A percentile compares a stretch with the other conserved stretches of the same genome.
These are phyloP conservation scores for Pelecanus crispus DNA, from an alignment of 2,113 vertebrate species.

Conservation along the genomic window DNA sequence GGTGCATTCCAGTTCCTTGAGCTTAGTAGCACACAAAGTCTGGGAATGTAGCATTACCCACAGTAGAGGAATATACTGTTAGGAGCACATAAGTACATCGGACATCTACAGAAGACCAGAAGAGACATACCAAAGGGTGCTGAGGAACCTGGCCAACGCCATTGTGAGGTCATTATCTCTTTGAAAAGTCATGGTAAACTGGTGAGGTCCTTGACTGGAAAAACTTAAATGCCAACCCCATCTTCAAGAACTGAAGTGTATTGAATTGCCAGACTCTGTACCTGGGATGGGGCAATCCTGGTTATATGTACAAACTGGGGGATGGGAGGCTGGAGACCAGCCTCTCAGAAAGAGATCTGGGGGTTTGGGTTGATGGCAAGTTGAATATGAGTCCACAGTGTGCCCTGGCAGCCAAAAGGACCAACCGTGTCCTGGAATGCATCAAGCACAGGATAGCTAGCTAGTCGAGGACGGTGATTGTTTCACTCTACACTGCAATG, in stretches of 20 bases:
- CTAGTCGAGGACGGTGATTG: neutral
- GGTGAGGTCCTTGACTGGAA: neutral
- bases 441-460: neutral
- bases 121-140: neutral
- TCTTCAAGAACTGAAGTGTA: neutral
- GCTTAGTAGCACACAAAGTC: neutral
- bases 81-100: neutral
- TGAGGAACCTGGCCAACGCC: neutral
- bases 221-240: neutral
- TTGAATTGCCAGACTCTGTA: neutral
- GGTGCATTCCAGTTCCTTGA: neutral
- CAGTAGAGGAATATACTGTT: neutral
- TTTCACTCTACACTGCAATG: neutral
- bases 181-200: neutral
- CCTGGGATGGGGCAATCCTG: neutral
- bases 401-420: neutral
- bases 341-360: neutral
- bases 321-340: neutral
- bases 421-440: neutral
- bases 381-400: neutral
- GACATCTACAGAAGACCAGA: neutral
- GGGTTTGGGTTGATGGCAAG: neutral
- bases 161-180: neutral
- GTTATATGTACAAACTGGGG: neutral
- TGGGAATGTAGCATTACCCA: neutral